Conservation (phyloP, 2,888 invertebrate genomes). For the Athalia cordata region DNA sequence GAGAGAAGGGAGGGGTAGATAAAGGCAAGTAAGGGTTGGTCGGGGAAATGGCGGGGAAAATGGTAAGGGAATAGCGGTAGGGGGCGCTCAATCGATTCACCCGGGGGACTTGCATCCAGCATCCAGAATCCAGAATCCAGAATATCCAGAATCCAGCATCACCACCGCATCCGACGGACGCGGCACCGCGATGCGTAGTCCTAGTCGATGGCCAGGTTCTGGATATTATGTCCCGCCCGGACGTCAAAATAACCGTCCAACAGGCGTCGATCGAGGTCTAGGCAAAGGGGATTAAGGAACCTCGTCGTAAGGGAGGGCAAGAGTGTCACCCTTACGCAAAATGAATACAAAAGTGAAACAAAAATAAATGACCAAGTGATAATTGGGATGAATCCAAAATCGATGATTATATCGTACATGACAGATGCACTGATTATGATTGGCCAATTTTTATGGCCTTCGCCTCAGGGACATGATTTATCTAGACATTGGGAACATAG, state of each 20-base stretch:
- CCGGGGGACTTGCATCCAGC: conserved; percentile 66
- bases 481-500: no score
- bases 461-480: neutral
- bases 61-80: conserved; percentile 40
- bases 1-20: neutral
- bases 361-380: no score
- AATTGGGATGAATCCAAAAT: no score
- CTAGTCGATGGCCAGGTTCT: conserved; percentile 31
- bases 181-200: neutral
- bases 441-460: neutral
- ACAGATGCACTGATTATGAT: neutral
- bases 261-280: conserved; percentile 33
- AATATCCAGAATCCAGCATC: conserved; percentile 8
- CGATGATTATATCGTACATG: no score
- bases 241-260: conserved; percentile 22
- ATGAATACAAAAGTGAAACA: neutral
- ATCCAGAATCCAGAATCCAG: conserved; percentile 55
- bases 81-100: conserved; percentile 68
- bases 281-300: conserved; percentile 33
- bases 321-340: neutral
- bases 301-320: neutral
- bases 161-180: conserved; percentile 9
- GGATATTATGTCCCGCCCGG: neutral
- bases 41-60: conserved; percentile 6
- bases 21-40: conserved; percentile 39